Percentiles rank a stretch among this genome's conserved stretches.
These are phyloP conservation scores for Spilarctia lutea DNA, from an alignment of 2,888 invertebrate species.

Conservation along the genomic window DNA sequence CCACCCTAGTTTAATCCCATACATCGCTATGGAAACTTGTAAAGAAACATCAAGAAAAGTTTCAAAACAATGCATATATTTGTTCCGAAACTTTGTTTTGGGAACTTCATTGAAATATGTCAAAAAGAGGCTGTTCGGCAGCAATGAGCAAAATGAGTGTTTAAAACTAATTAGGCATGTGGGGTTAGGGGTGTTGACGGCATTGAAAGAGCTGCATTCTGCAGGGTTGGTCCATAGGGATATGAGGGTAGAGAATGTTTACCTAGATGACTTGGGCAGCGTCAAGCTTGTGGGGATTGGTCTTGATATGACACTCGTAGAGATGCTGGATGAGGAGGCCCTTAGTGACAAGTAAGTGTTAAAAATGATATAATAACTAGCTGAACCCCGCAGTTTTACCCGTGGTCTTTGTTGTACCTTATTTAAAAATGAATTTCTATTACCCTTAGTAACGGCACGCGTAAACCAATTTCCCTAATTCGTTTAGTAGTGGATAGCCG, in stretches of 20 bases:
- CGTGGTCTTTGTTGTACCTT: too few relatives aligned
- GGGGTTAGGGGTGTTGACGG: slow-evolving; percentile 90
- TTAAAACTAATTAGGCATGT: slow-evolving; percentile 87
- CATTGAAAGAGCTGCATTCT: slow-evolving; percentile 92
- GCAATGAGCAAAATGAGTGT: slow-evolving; percentile 69
- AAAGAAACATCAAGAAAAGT: slow-evolving; percentile 83
- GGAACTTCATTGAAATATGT: slow-evolving; percentile 75
- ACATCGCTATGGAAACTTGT: slow-evolving; percentile 90
- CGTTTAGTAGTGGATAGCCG: too few relatives aligned
- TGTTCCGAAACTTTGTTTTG: slow-evolving; percentile 90
- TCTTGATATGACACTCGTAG: slow-evolving; percentile 89
- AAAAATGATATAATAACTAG: too few relatives aligned
- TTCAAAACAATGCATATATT: slow-evolving; percentile 85
- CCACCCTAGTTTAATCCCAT: slow-evolving; percentile 91
- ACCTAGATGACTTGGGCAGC: slow-evolving; percentile 89
- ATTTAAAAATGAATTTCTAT: too few relatives aligned
- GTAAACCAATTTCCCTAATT: too few relatives aligned
- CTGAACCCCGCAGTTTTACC: too few relatives aligned
- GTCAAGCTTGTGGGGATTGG: slow-evolving; percentile 89
- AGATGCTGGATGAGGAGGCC: slow-evolving; percentile 80
- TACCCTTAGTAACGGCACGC: too few relatives aligned
- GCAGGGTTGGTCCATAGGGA: slow-evolving; percentile 94
- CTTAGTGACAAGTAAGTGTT: slow-evolving; percentile 74
- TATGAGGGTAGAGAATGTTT: slow-evolving; percentile 91
- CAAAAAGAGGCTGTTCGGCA: slow-evolving; percentile 56